These are phyloP conservation scores for Caenorhabditis sp. DNA, from an alignment of 2,888 invertebrate genomes.

Conservation along the genomic window DNA sequence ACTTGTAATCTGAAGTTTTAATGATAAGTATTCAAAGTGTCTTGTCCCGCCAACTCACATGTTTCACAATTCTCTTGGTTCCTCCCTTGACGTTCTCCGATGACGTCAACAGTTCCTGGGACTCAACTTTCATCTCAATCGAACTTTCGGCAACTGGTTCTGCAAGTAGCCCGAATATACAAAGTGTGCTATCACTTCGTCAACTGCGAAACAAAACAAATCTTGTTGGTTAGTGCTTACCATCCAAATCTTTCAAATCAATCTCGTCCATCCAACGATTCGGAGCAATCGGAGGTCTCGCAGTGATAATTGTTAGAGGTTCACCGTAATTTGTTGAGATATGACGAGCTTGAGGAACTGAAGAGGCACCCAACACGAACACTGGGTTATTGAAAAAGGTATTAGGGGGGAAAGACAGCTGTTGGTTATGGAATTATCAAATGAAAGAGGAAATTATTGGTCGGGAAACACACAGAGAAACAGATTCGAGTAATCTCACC, in stretches of 20 bases:
- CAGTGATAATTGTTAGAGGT: constrained; percentile 38
- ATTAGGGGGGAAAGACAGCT: not conserved
- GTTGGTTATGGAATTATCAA: no score
- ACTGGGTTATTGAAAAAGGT: constrained; percentile 52
- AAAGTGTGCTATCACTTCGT: not conserved
- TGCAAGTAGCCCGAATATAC: constrained; percentile 23
- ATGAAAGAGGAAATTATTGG: no score
- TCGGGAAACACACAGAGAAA: no score
- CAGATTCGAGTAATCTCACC: constrained; percentile 19
- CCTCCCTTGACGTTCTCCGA: constrained; percentile 15
- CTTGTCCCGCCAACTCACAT: constrained; percentile 21
- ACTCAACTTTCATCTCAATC: constrained; percentile 32
- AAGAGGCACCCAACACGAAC: constrained; percentile 50
- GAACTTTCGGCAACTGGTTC: constrained; percentile 46
- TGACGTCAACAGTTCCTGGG: constrained; percentile 42
- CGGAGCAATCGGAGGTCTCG: constrained; percentile 49
- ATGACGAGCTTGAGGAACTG: constrained; percentile 41
- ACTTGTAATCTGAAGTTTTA: constrained; percentile 27
- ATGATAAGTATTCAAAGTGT: not conserved
- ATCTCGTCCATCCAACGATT: constrained; percentile 21
- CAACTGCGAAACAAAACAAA: not conserved
- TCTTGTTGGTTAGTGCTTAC: constrained; percentile 30
- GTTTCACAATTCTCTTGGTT: constrained; percentile 37
- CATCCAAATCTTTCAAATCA: constrained; percentile 10
- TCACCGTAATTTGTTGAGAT: constrained; percentile 33